Conservation (phyloP, 2,888 invertebrate genomes). For the Incurvaria masculella region DNA sequence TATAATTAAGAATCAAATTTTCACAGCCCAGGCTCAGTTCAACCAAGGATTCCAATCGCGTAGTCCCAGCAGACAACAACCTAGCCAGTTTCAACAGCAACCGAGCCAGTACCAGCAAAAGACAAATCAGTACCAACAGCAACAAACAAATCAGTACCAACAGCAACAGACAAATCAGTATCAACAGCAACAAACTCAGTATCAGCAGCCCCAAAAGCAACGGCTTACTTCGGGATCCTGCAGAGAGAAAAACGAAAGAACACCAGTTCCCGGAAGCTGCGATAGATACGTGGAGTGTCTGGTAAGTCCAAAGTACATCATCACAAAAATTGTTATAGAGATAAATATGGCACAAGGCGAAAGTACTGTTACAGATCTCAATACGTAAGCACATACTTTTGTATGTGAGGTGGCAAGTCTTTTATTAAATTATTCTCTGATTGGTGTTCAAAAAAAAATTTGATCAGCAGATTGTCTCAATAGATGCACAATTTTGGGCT, state of each 20-base stretch:
- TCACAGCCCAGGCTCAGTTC: constrained; percentile 30
- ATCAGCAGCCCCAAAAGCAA: constrained; percentile 7
- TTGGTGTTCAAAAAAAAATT: too few species aligned
- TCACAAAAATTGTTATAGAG: too few species aligned
- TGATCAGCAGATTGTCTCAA: too few species aligned
- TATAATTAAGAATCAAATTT: constrained; percentile 5
- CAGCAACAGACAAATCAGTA: constrained; percentile 19
- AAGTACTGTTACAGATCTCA: too few species aligned
- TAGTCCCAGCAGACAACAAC: constrained; percentile 7
- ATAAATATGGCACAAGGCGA: too few species aligned
- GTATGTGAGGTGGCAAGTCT: too few species aligned
- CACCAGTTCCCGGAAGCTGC: constrained; percentile 65
- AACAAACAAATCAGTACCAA: constrained; percentile 13
- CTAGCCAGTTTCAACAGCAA: constrained; percentile 4
- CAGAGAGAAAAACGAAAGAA: constrained; percentile 67
- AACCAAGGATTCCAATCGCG: constrained; percentile 15
- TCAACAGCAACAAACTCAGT: constrained; percentile 16
- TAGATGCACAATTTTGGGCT: too few species aligned
- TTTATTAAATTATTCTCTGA: too few species aligned
- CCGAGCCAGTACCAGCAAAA: constrained; percentile 3
- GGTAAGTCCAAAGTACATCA: constrained; percentile 28
- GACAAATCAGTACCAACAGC: constrained; percentile 8
- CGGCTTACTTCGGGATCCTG: constrained; percentile 38
- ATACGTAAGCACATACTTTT: too few species aligned
- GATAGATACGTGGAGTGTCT: constrained; percentile 71